Percentiles rank a stretch among this genome's conserved stretches.
phyloP scores from a whole-genome alignment of 2,113 vertebrate species.

The Phoxinus phoxinus region DNA sequence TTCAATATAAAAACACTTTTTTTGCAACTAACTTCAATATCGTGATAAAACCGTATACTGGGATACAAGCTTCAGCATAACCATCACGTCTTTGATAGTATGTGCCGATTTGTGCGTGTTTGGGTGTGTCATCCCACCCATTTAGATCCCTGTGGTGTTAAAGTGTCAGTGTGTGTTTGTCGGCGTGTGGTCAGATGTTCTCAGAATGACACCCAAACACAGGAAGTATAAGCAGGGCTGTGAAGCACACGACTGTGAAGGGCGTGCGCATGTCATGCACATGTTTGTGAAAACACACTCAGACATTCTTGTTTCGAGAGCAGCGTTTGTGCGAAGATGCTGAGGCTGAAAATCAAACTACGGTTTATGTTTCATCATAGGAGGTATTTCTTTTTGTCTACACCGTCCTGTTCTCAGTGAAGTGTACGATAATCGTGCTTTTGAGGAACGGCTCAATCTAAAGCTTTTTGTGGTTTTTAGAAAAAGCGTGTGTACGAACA shows the following conservation, averaged over 20 bases:
- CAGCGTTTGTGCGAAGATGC: slow-evolving; percentile 29
- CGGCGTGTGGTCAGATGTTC: slow-evolving; percentile 50
- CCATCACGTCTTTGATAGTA: neutral
- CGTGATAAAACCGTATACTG: too few relatives aligned
- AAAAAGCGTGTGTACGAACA: neutral
- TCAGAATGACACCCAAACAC: slow-evolving; percentile 53
- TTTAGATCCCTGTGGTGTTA: neutral
- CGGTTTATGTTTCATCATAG: slow-evolving; percentile 21
- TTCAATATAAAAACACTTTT: neutral
- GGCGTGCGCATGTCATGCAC: neutral
- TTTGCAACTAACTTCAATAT: too few relatives aligned
- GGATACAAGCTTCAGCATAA: too few relatives aligned
- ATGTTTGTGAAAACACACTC: slow-evolving; percentile 27
- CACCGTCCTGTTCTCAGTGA: neutral
- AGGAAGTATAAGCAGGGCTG: slow-evolving; percentile 43
- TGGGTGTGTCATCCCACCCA: neutral
- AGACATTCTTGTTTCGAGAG: neutral
- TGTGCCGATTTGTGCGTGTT: neutral
- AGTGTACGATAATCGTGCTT: neutral
- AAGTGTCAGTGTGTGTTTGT: slow-evolving; percentile 6
- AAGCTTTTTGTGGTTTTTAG: neutral
- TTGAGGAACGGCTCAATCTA: neutral
- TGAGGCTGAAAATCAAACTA: slow-evolving; percentile 43
- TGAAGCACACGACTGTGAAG: neutral
- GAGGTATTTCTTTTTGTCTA: slow-evolving; percentile 36